Conservation (phyloP, 2,797 vertebrate species). For the Pipistrellus pygmaeus region DNA sequence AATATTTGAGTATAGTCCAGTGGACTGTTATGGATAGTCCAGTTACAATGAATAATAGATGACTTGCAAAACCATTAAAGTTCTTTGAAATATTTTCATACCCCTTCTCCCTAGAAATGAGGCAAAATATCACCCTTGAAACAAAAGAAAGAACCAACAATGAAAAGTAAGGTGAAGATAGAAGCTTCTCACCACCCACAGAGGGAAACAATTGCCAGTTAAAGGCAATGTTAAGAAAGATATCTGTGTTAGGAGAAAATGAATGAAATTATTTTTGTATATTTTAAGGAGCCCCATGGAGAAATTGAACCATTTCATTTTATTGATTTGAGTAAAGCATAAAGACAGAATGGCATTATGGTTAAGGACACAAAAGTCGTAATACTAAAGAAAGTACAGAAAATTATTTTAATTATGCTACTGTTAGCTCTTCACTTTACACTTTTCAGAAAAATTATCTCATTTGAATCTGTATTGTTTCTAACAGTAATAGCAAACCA, state of each 20-base stretch:
- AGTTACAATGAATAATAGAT: background rate
- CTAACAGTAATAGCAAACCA: background rate
- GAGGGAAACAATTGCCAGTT: background rate
- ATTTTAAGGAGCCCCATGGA: background rate
- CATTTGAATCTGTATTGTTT: background rate
- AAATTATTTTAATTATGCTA: background rate
- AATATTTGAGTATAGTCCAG: background rate
- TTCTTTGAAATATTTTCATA: background rate
- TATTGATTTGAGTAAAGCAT: conserved; percentile 42
- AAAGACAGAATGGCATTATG: background rate
- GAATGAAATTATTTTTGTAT: background rate
- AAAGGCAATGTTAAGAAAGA: background rate
- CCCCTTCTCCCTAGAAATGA: background rate
- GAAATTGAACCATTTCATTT: conserved; percentile 8
- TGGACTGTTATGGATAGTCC: background rate
- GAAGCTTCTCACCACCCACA: background rate
- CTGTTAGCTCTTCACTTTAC: background rate
- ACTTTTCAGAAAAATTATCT: conserved; percentile 8
- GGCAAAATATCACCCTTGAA: conserved; percentile 15
- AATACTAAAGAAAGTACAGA: background rate
- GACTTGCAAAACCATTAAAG: background rate
- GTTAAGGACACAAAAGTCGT: conserved; percentile 8
- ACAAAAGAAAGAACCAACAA: background rate
- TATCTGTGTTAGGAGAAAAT: background rate
- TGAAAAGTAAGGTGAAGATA: background rate